These are phyloP conservation scores for Rattus rattus DNA, from an alignment of 2,113 vertebrate genomes.

Conservation along the genomic window DNA sequence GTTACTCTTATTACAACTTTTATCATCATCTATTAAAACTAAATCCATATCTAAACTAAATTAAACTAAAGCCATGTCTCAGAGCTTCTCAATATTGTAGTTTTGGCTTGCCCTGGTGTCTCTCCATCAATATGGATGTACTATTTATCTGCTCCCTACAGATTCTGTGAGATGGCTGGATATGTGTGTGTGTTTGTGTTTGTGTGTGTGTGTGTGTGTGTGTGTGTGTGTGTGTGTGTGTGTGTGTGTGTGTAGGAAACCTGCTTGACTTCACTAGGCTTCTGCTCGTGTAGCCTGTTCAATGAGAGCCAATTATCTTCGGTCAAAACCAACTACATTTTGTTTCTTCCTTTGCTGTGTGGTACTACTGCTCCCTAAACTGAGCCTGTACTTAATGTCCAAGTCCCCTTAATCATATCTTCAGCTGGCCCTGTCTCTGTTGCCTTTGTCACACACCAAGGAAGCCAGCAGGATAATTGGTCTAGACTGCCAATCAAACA, in stretches of 20 bases:
- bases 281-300: background rate
- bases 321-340: background rate
- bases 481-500: background rate
- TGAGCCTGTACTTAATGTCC: background rate
- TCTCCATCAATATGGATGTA: background rate
- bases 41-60: background rate
- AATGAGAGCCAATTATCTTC: background rate
- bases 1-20: background rate
- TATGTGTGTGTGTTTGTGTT: background rate
- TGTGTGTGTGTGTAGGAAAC: background rate
- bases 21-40: background rate
- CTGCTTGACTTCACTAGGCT: background rate
- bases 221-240: no score
- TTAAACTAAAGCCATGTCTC: background rate
- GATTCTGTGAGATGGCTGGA: background rate
- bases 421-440: background rate
- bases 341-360: background rate
- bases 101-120: background rate
- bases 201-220: no score
- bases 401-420: constrained; percentile 14
- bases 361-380: constrained; percentile 1
- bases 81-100: background rate
- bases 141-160: background rate
- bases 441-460: background rate
- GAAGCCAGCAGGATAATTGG: background rate